Conservation (phyloP, 2,797 vertebrate species). For the Squalus acanthias region DNA sequence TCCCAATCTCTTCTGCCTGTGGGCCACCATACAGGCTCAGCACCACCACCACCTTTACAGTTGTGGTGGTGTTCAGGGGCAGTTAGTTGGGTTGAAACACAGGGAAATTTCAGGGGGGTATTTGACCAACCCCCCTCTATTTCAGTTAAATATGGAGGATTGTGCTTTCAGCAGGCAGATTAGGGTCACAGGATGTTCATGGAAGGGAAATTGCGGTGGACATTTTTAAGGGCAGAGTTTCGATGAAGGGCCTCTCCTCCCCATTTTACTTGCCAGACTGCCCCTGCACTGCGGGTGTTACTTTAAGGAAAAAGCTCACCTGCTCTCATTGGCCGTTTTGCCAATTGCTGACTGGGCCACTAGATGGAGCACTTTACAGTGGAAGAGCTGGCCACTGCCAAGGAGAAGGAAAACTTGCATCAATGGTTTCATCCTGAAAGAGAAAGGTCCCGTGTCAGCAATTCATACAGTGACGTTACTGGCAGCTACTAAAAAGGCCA, state of each 20-base stretch:
- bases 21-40: background rate
- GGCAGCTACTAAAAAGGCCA: background rate
- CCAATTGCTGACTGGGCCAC: background rate
- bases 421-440: constrained; percentile 1
- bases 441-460: background rate
- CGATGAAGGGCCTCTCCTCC: background rate
- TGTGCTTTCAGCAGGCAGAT: background rate
- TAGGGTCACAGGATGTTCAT: background rate
- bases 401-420: background rate
- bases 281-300: background rate
- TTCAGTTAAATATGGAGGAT: background rate
- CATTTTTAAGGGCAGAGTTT: background rate
- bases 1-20: background rate
- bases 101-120: background rate
- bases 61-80: too few relatives aligned
- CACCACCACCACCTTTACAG: background rate
- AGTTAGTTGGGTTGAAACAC: background rate
- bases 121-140: background rate
- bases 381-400: background rate
- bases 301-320: background rate
- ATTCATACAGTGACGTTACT: background rate
- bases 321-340: background rate
- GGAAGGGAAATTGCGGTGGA: background rate
- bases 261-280: background rate
- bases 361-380: constrained; percentile 21